Evolutionary conservation across 2,113 vertebrate species (phyloP), one percentile per base, ranked within the genome.

Genomic region (Zapornia atra): DNA sequence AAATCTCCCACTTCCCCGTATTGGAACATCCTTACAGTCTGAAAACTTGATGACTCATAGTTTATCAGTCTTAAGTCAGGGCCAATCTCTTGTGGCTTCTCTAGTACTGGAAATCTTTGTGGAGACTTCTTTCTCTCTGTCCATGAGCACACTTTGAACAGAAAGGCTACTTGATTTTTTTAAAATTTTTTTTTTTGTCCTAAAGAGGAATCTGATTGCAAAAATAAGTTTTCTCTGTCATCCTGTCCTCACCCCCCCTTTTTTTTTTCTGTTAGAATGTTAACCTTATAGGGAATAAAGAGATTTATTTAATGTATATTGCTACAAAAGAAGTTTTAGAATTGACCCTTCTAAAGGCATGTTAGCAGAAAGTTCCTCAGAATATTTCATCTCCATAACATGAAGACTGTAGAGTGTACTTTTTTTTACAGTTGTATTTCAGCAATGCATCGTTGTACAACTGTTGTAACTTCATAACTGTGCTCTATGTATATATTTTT

Each of bases 31-130:
- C 68, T 34, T 86, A 10, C 54, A 44, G 34, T 82, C 77, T 91
- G 83, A 84, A 96, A 95, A 89, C 60, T 40, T 93, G 94, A 91
- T 97, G 96, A 97, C 77, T 96, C 94, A 94, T 51, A 91, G 80
- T 91, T 87, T 96, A 92, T 93, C 90, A 84, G 72, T 84, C 79
- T 66, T 59, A 92, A 94, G 29, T 86, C 15, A 36, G 69, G 78
- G 65, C 72, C 60, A 73, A 6, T 90, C 72, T 46, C 63, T 83
- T 6, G 4, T 90, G 85, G 50, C 34, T 94, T 88, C 93, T 92
- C 82, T 84, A 84, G 76, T 75, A 86, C 86, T 12, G 29, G 94
- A 86, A 88, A 90, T 88, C 54, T 82, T 63, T 10, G 19, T 63
- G 69, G 29, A 86, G 34, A 26, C 20, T 51, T 90, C 59, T 63